These are phyloP conservation scores for Apocheima hispidaria DNA, from an alignment of 2,888 invertebrate genomes.

Conservation along the genomic window DNA sequence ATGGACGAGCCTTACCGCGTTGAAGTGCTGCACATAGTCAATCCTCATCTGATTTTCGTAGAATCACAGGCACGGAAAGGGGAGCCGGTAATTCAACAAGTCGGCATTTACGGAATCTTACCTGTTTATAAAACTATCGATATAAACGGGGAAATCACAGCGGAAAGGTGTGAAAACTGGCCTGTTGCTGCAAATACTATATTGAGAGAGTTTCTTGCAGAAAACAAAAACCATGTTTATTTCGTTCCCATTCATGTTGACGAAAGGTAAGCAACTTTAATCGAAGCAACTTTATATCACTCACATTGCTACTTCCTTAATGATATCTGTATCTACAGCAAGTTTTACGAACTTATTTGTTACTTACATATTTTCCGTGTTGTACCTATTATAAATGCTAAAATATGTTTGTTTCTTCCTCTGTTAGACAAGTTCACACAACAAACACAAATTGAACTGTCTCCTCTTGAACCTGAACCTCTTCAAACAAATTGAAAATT, in stretches of 20 bases:
- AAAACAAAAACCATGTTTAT: conserved; percentile 6
- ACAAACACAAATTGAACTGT: too few relatives aligned
- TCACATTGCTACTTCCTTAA: too few relatives aligned
- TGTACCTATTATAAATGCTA: too few relatives aligned
- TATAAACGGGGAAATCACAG: conserved; percentile 19
- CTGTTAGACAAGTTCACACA: too few relatives aligned
- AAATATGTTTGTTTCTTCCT: too few relatives aligned
- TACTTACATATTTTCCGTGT: too few relatives aligned
- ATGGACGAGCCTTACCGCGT: conserved; percentile 27
- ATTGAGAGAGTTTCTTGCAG: conserved; percentile 16
- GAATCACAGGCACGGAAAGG: conserved; percentile 8
- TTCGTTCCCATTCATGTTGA: conserved; percentile 22
- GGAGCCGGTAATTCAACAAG: conserved; percentile 20
- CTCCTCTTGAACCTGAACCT: too few relatives aligned
- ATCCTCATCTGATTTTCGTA: conserved; percentile 25
- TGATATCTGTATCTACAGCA: too few relatives aligned
- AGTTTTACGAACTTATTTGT: too few relatives aligned
- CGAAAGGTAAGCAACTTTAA: conserved; percentile 19
- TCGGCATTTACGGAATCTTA: conserved; percentile 25
- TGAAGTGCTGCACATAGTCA: conserved; percentile 25
- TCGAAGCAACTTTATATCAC: too few relatives aligned
- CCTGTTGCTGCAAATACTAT: conserved; percentile 7
- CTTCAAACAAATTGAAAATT: too few relatives aligned
- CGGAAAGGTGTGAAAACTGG: conserved; percentile 23
- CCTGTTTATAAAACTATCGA: conserved; percentile 25